phyloP scores from a whole-genome alignment of 2,113 vertebrate species.

The Salvelinus sp. region DNA sequence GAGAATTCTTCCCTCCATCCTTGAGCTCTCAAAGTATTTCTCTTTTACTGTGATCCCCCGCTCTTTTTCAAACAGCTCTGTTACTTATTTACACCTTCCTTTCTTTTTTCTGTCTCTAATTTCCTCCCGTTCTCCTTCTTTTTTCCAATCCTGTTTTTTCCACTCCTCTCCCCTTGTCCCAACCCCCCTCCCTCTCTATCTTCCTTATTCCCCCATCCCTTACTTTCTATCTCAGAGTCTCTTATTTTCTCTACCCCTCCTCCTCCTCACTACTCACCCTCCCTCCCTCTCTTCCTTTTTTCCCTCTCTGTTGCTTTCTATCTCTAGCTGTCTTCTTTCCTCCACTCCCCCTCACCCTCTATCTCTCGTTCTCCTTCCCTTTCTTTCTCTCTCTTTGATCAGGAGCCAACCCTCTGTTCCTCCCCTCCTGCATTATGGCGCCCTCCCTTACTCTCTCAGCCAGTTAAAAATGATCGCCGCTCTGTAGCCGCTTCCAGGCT shows the following conservation, averaged over 20 bases:
- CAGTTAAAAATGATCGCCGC: conserved; percentile 43
- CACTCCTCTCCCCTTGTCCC: too few species aligned
- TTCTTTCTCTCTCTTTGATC: not conserved
- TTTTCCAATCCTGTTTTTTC: too few species aligned
- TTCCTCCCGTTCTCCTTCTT: conserved; percentile 22
- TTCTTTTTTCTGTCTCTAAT: conserved; percentile 35
- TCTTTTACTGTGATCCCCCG: conserved; percentile 12
- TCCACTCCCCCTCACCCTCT: conserved; percentile 34
- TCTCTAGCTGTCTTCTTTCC: conserved; percentile 31
- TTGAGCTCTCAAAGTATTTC: not conserved
- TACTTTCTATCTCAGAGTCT: conserved; percentile 29
- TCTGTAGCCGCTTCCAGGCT: conserved; percentile 39
- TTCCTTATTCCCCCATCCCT: too few species aligned
- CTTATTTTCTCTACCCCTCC: conserved; percentile 29
- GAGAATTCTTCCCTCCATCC: not conserved
- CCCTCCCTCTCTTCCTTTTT: not conserved
- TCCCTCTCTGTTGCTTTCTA: not conserved
- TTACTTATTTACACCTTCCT: conserved; percentile 1
- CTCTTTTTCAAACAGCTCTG: too few species aligned
- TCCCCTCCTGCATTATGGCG: conserved; percentile 30
- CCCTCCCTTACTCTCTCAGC: conserved; percentile 21
- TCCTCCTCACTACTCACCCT: conserved; percentile 8
- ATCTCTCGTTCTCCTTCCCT: conserved; percentile 32
- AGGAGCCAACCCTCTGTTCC: conserved; percentile 27
- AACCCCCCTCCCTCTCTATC: too few species aligned